Evolutionary conservation across 1,140 invertebrate genomes (phyloP).

Genomic region (Tetramorium alpestre): DNA sequence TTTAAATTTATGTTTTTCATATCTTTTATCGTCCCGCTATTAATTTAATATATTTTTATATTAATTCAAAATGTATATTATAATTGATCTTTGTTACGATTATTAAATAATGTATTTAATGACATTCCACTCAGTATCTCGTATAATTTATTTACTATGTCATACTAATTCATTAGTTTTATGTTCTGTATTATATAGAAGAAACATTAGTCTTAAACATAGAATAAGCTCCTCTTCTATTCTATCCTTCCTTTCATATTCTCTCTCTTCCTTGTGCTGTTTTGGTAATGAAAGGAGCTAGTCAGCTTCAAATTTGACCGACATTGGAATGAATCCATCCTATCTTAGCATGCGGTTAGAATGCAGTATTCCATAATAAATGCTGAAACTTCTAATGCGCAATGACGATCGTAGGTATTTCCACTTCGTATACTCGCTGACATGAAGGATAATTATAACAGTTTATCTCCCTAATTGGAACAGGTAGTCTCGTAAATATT

Average conservation of each 20-base stretch:
- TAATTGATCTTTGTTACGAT: neutral
- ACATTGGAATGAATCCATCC: neutral
- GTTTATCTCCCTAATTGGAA: slow-evolving; percentile 66
- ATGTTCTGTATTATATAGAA: neutral
- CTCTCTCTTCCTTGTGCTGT: neutral
- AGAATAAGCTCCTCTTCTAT: neutral
- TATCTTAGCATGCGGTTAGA: neutral
- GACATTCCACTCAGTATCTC: neutral
- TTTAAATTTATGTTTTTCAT: neutral
- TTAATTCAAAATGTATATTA: neutral
- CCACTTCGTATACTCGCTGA: neutral
- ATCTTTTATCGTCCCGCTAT: neutral
- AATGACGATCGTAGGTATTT: slow-evolving; percentile 20
- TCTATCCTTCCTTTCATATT: neutral
- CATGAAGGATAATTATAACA: slow-evolving; percentile 62
- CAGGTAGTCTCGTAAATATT: slow-evolving; percentile 64
- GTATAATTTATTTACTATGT: neutral
- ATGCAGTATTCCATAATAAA: slow-evolving; percentile 28
- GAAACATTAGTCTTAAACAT: neutral
- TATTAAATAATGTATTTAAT: neutral
- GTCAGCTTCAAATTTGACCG: neutral
- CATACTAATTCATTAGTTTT: neutral
- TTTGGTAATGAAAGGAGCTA: neutral
- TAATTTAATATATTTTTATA: neutral
- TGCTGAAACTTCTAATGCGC: neutral